These are phyloP conservation scores for Linyphia triangularis DNA, from an alignment of 2,888 invertebrate species.

Conservation along the genomic window DNA sequence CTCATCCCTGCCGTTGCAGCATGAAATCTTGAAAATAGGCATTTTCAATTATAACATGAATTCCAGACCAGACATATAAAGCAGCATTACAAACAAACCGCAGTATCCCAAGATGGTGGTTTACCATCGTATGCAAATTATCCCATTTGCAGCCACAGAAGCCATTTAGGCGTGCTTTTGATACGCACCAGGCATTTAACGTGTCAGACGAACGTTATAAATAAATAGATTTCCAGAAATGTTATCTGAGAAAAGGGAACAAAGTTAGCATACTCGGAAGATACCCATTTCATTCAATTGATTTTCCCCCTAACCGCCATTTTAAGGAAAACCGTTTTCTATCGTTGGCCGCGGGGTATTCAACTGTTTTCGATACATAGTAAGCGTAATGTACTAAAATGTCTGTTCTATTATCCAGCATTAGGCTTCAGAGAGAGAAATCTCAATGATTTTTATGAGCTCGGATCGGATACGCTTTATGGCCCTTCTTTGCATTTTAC, in stretches of 20 bases:
- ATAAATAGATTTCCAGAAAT: constrained; percentile 67
- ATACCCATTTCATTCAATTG: constrained; percentile 66
- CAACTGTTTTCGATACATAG: constrained; percentile 24
- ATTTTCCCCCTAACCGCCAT: constrained; percentile 56
- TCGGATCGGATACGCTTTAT: constrained; percentile 38
- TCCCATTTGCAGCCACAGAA: constrained; percentile 55
- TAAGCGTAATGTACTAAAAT: constrained; percentile 50
- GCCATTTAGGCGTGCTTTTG: constrained; percentile 54
- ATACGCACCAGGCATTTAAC: constrained; percentile 64
- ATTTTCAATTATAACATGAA: constrained; percentile 42
- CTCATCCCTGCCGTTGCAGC: no score
- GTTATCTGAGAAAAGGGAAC: constrained; percentile 61
- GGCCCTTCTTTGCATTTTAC: constrained; percentile 63
- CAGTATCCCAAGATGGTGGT: constrained; percentile 1
- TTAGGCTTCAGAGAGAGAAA: constrained; percentile 24
- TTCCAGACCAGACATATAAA: background rate
- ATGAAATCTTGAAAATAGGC: background rate
- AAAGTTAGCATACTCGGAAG: constrained; percentile 51
- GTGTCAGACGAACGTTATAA: constrained; percentile 72
- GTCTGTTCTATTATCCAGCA: constrained; percentile 63
- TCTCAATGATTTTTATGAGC: constrained; percentile 62
- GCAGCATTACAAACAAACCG: background rate
- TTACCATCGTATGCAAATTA: constrained; percentile 55
- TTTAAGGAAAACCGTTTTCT: constrained; percentile 4
- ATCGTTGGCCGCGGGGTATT: constrained; percentile 14